A percentile compares a stretch with the other conserved stretches of the same genome.
Conservation (phyloP, 2,888 invertebrate genomes). For the Hemithea aestivaria region DNA sequence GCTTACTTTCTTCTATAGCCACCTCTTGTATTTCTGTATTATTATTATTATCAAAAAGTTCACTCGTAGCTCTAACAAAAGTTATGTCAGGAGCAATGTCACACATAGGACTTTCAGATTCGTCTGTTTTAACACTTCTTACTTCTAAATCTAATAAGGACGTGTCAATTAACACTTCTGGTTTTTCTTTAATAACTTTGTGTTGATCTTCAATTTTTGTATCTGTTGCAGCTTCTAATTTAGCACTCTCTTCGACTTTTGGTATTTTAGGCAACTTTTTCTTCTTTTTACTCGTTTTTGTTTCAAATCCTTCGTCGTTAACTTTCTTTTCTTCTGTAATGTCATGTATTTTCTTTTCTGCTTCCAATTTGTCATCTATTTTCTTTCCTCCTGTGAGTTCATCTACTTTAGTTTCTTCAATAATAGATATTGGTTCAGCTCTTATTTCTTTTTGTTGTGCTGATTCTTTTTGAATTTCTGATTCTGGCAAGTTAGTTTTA, state of each 20-base stretch:
- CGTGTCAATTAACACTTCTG: conserved; percentile 11
- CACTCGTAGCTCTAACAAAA: conserved; percentile 56
- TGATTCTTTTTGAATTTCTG: too few species aligned
- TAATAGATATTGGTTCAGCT: conserved; percentile 1
- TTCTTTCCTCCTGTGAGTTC: too few species aligned
- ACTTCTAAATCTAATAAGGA: conserved; percentile 35
- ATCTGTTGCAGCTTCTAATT: conserved; percentile 1
- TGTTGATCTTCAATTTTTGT: conserved; percentile 7
- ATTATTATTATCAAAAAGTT: conserved; percentile 50
- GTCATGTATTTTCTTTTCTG: too few species aligned
- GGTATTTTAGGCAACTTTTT: conserved; percentile 39
- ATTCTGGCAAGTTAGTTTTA: too few species aligned
- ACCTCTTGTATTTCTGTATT: conserved; percentile 61
- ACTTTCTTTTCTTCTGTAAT: conserved; percentile 16
- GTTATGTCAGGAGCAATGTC: conserved; percentile 56
- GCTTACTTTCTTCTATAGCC: conserved; percentile 30
- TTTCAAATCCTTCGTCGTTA: conserved; percentile 27
- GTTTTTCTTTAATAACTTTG: conserved; percentile 10
- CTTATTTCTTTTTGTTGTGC: not conserved
- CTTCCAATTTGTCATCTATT: too few species aligned
- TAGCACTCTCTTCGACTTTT: conserved; percentile 8
- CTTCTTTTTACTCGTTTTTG: conserved; percentile 37
- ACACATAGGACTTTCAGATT: conserved; percentile 37
- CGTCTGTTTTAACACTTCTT: conserved; percentile 37
- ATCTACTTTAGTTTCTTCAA: conserved; percentile 18